These are phyloP conservation scores for Ptilonorhynchus violaceus DNA, from an alignment of 2,113 vertebrate genomes.

Conservation along the genomic window DNA sequence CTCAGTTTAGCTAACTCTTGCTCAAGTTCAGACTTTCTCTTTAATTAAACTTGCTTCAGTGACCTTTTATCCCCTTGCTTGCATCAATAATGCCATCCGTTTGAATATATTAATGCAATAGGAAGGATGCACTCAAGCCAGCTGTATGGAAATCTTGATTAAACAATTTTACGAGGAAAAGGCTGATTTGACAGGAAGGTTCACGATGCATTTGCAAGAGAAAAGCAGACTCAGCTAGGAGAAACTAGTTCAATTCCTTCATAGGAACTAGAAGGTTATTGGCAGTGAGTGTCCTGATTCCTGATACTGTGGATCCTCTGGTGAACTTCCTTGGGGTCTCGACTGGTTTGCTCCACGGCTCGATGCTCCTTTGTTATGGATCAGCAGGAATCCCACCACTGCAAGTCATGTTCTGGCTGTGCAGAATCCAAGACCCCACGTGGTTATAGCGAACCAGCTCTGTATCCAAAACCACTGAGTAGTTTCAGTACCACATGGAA, in stretches of 20 bases:
- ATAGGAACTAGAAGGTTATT: background rate
- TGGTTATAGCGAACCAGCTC: background rate
- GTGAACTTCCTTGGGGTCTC: background rate
- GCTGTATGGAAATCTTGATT: background rate
- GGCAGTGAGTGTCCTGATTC: background rate
- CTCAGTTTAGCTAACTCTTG: background rate
- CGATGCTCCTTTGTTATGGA: background rate
- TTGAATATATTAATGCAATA: background rate
- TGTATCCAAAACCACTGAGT: background rate
- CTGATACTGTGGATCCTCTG: background rate
- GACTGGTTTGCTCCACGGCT: background rate
- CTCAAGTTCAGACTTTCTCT: background rate
- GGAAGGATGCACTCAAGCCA: background rate
- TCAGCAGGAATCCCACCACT: background rate
- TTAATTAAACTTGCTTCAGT: constrained; percentile 21
- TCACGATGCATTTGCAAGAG: background rate
- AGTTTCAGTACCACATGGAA: background rate
- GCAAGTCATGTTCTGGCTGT: background rate
- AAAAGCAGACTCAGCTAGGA: background rate
- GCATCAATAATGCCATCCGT: background rate
- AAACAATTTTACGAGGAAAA: background rate
- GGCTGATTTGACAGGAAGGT: background rate
- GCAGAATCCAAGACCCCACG: background rate
- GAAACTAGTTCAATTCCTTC: background rate
- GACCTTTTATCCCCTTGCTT: constrained; percentile 15